phyloP scores from a whole-genome alignment of 64 coral and sea anemone species.

The Porites australiensis region DNA sequence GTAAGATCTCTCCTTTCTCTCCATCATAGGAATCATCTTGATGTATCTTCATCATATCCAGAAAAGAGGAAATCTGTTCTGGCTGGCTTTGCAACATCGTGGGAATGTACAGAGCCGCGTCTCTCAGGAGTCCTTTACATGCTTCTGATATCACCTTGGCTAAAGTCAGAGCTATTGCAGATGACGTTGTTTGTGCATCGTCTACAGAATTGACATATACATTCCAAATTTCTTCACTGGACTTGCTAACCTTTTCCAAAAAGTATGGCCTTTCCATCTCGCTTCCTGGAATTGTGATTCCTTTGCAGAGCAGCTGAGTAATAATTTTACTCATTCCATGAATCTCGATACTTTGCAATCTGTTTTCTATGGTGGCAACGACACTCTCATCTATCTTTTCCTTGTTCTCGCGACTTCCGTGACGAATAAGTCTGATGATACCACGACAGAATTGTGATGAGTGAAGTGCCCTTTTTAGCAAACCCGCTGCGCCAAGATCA shows the following conservation, averaged over 20 bases:
- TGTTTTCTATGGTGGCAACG: not conserved
- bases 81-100: slow-evolving; percentile 30
- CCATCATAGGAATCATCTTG: slow-evolving; percentile 33
- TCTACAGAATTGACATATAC: slow-evolving; percentile 52
- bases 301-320: slow-evolving; percentile 47
- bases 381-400: not conserved
- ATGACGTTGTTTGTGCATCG: not conserved
- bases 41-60: slow-evolving; percentile 57
- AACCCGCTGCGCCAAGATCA: not conserved
- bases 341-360: slow-evolving; percentile 16
- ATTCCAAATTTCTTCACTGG: slow-evolving; percentile 32
- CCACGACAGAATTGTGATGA: slow-evolving; percentile 68
- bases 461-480: slow-evolving; percentile 14
- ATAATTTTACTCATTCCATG: slow-evolving; percentile 10
- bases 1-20: not conserved
- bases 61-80: slow-evolving; percentile 27
- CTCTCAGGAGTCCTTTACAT: slow-evolving; percentile 21
- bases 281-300: slow-evolving; percentile 34
- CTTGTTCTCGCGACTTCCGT: slow-evolving; percentile 35
- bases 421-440: slow-evolving; percentile 65
- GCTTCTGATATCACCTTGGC: slow-evolving; percentile 34
- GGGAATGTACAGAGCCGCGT: slow-evolving; percentile 22
- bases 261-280: slow-evolving; percentile 56
- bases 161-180: slow-evolving; percentile 59
- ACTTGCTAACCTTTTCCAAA: slow-evolving; percentile 38